Conservation (phyloP, 2,888 invertebrate genomes). For the Lissonota sp. region DNA sequence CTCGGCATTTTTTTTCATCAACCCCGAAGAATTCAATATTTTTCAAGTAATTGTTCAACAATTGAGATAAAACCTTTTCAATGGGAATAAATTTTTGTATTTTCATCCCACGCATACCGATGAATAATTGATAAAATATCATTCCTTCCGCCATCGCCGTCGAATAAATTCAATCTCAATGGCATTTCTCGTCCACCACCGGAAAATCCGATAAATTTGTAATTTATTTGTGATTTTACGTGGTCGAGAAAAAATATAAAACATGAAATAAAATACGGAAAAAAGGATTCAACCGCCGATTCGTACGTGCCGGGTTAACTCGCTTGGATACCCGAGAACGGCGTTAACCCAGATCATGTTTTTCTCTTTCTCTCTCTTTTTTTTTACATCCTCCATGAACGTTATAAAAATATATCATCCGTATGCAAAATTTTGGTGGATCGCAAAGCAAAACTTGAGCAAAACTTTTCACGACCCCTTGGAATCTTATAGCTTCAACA, state of each 20-base stretch:
- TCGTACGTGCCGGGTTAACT: constrained; percentile 8
- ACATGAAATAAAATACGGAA: neutral
- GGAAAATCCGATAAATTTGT: neutral
- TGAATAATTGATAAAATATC: no score
- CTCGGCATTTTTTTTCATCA: no score
- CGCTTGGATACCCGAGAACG: neutral
- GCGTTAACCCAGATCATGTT: constrained; percentile 11
- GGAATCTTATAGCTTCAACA: no score
- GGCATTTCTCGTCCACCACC: neutral
- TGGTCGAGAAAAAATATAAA: neutral
- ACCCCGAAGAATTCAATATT: no score
- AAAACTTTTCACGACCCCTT: neutral
- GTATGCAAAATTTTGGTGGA: neutral
- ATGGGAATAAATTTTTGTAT: no score
- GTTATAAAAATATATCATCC: constrained; percentile 28
- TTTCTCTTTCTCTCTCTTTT: neutral
- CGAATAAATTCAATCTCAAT: neutral
- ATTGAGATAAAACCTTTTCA: no score
- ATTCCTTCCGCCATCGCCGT: neutral
- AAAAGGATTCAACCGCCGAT: neutral
- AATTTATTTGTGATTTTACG: constrained; percentile 1
- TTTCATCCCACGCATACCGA: no score
- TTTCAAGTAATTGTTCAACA: no score
- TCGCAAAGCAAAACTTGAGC: constrained; percentile 4
- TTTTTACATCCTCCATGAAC: neutral